Evolutionary conservation across 92 coral and sea anemone species (phyloP), one percentile per base, ranked within the genome.

Genomic region (Parazoanthus swiftii): DNA sequence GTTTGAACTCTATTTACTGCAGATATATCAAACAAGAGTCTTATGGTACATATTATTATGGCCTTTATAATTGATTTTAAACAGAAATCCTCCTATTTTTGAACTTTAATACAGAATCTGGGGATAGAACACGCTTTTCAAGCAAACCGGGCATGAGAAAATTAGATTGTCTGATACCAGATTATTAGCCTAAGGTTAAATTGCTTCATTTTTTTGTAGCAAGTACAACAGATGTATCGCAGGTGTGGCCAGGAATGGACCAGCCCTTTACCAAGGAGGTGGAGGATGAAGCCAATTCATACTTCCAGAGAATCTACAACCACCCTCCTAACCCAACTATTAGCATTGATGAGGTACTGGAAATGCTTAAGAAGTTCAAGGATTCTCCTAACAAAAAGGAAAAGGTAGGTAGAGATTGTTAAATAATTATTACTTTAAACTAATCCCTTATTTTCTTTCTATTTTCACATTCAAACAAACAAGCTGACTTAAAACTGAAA

Each of bases 261-360:
- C 99, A 96, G 85, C 91, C 96, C 23, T 96, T 96, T 80, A 94
- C 98, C 20, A 95, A 95, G 38, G 99, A 96, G 74, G 99, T 96
- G 37, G 99, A 96, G 78, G 96, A 95, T 67, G 99, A 96, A 88
- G 99, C 99, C 7, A 96, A 96, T 88, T 96, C 99, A 0, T 95
- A 96, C 89, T 96, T 96, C 92, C 99, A 96, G 88, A 92, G 98
- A 85, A 96, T 96, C 74, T 96, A 96, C 90, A 96, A 96, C 90
- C 99, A 96, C 76, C 99, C 99, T 36, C 99, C 99, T 6, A 96
- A 96, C 82, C 98, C 97, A 51, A 95, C 99, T 26, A 96, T 96
- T 75, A 96, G 98, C 74, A 95, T 96, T 79, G 99, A 96, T 82
- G 99, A 96, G 85, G 98, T 96, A 86, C 82, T 96, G 37, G 99